These are phyloP conservation scores for Notothenia rossii DNA, from an alignment of 2,113 vertebrate genomes.

Conservation along the genomic window DNA sequence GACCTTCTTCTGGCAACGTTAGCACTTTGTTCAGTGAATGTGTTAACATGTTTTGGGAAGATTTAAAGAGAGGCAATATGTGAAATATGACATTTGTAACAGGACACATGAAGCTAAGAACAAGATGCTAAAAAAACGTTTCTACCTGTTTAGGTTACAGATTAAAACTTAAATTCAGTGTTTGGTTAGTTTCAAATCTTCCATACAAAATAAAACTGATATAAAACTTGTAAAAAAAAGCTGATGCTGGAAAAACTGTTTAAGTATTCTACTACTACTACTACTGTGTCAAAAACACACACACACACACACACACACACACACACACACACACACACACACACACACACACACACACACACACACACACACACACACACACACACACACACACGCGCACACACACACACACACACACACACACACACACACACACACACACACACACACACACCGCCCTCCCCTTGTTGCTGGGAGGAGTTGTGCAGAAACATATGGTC, in stretches of 20 bases:
- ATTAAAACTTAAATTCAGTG: neutral
- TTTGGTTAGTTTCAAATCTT: too few species aligned
- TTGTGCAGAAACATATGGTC: constrained; percentile 60
- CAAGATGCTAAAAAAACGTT: too few species aligned
- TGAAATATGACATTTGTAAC: neutral
- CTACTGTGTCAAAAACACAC: neutral
- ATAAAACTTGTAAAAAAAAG: too few species aligned
- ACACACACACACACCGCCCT: neutral
- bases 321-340: constrained; percentile 7
- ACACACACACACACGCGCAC: constrained; percentile 3
- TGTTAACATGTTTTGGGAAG: neutral
- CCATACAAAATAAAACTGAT: too few species aligned
- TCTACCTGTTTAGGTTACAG: neutral
- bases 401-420: neutral
- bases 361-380: neutral
- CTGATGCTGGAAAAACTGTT: too few species aligned
- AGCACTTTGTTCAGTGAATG: neutral
- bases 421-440: neutral
- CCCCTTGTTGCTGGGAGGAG: constrained; percentile 52
- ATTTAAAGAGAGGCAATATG: neutral
- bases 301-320: neutral
- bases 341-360: neutral
- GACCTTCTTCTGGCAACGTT: neutral
- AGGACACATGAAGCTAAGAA: neutral
- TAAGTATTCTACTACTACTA: too few species aligned